A percentile compares a stretch with the other conserved stretches of the same genome.
Evolutionary conservation across 2,888 invertebrate genomes (phyloP).

Genomic region (Orchestes rusci): DNA sequence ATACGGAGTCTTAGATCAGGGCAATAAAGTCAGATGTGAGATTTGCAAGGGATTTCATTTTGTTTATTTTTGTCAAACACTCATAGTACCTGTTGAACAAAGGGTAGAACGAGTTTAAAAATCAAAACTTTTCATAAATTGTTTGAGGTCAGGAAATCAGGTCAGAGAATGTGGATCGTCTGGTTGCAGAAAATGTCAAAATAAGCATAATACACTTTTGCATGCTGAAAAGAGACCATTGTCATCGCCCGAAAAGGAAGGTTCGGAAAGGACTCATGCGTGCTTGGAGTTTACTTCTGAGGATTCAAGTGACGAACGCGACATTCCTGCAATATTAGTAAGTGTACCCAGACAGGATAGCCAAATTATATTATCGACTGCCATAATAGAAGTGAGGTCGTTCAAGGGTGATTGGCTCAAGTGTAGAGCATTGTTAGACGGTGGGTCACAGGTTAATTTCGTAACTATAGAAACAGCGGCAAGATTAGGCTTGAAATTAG

Average conservation of each 20-base stretch:
- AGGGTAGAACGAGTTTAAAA: too few species aligned
- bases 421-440: too few species aligned
- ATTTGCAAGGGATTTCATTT: too few species aligned
- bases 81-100: too few species aligned
- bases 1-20: too few species aligned
- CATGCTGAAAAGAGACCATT: background rate
- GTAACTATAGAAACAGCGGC: background rate
- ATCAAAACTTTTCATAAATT: too few species aligned
- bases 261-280: background rate
- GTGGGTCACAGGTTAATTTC: too few species aligned
- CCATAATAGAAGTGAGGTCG: background rate
- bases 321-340: background rate
- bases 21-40: too few species aligned
- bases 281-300: too few species aligned
- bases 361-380: background rate
- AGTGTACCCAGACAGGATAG: background rate
- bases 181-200: background rate
- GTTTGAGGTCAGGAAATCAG: background rate
- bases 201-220: background rate
- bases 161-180: background rate
- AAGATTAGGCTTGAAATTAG: background rate
- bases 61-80: too few species aligned
- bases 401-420: too few species aligned
- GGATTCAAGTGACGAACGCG: background rate
- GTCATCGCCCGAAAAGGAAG: background rate